Evolutionary conservation across 2,888 invertebrate species (phyloP).

Genomic region (Hofmannophila pseudospretella): DNA sequence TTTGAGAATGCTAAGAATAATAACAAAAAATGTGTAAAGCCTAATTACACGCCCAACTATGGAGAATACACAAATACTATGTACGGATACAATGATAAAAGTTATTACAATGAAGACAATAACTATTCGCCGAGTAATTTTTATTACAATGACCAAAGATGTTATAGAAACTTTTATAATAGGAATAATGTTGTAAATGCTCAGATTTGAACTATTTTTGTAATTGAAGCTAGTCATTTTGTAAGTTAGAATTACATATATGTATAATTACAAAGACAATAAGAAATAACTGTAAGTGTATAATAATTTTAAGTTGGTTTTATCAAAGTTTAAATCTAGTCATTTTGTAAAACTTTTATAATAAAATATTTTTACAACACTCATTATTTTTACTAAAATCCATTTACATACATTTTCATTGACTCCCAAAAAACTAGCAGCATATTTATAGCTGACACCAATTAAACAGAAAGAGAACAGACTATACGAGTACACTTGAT

Average conservation of each 20-base stretch:
- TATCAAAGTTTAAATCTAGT: conserved; percentile 59
- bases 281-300: conserved; percentile 22
- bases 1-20: conserved; percentile 70
- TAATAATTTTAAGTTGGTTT: conserved; percentile 25
- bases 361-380: conserved; percentile 15
- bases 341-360: conserved; percentile 37
- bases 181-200: conserved; percentile 56
- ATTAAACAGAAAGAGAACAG: conserved; percentile 36
- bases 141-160: conserved; percentile 61
- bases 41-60: conserved; percentile 34
- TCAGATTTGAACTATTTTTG: conserved; percentile 42
- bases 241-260: conserved; percentile 15
- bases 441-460: conserved; percentile 2
- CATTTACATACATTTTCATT: conserved; percentile 15
- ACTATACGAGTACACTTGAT: conserved; percentile 61
- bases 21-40: conserved; percentile 41
- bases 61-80: conserved; percentile 37
- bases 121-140: conserved; percentile 48
- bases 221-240: conserved; percentile 25
- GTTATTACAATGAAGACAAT: conserved; percentile 38
- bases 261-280: conserved; percentile 42
- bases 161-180: conserved; percentile 59
- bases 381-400: conserved; percentile 27
- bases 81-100: conserved; percentile 47
- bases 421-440: conserved; percentile 8